These are phyloP conservation scores for Neolamprologus sp. DNA, from an alignment of 2,113 vertebrate species.

Conservation along the genomic window DNA sequence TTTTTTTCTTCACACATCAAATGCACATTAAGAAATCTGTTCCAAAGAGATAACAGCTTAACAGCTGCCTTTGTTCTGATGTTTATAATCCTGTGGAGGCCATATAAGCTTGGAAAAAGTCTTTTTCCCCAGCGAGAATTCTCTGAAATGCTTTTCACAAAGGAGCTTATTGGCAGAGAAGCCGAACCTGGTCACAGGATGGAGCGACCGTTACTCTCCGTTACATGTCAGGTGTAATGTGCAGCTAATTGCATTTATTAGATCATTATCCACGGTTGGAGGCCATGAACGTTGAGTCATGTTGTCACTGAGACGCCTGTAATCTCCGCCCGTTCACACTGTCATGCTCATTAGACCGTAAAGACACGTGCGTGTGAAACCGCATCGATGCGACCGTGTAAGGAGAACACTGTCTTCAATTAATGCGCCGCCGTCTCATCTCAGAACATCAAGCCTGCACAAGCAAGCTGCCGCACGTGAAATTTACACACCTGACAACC, in stretches of 20 bases:
- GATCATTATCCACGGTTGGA: neutral
- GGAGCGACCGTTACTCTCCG: neutral
- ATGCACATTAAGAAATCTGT: neutral
- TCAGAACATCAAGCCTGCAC: neutral
- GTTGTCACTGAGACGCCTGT: neutral
- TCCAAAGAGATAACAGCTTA: neutral
- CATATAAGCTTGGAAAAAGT: neutral
- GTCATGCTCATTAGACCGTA: neutral
- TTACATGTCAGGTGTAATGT: neutral
- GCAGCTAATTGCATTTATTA: slow-evolving; percentile 1
- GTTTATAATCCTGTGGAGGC: neutral
- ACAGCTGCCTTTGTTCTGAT: neutral
- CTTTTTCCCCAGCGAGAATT: neutral
- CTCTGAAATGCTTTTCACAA: neutral
- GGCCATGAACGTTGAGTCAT: neutral
- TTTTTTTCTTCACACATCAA: neutral
- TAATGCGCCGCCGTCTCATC: neutral
- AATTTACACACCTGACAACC: neutral
- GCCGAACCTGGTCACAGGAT: neutral
- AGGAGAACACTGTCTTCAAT: neutral
- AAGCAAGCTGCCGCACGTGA: neutral
- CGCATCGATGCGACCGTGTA: neutral
- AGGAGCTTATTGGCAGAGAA: neutral
- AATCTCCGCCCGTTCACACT: neutral
- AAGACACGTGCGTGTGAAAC: neutral